Evolutionary conservation across 2,113 vertebrate genomes (phyloP), one percentile per base, ranked within the genome.

Genomic region (Parus major): DNA sequence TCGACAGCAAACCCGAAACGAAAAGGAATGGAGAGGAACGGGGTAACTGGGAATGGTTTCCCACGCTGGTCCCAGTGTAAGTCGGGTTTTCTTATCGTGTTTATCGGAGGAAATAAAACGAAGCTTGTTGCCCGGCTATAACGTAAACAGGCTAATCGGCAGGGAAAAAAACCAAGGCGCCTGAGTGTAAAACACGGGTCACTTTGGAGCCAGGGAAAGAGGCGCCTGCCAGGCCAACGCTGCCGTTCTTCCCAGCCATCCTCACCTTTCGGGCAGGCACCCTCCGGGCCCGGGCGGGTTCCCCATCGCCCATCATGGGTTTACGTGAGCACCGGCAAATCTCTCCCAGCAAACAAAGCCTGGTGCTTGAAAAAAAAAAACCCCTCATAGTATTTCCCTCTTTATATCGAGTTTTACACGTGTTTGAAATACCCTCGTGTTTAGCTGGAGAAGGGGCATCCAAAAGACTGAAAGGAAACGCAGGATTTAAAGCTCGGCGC

Each of bases 181-280:
- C 82, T 86, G 75, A 94, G 49, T 29, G 88, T 88, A 90, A 94
- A 95, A 86, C 21, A 39, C 27, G 24, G 94, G 96, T 80, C 93
- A 41, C n/a, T 93, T 82, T 49, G 12, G 61, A 97, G 80, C 63
- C 84, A 47, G 77, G 23, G 87, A 47, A 65, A 53, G 78, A 55
- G 68, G 70, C 53, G 28, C 35, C 68, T 41, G 86, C 50, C 56
- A 52, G 82, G 72, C 83, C 81, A 52, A 20, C 4, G 17, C 28
- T 27, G 25, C 52, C 47, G 10, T 4, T 7, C 59, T 19, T 86
- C 15, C 52, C 88, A 47, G 56, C 42, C 64, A 63, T 82, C 69
- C 52, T 57, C 80, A 72, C 70, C 53, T 78, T 76, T 39, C 21
- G 17, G 47, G 18, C 22, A 59, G 69, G 69, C 78, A 77, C 29